Percentiles rank a stretch among this genome's conserved stretches.
Evolutionary conservation across 2,888 invertebrate genomes (phyloP).

Genomic region (Palloptera scutellata): DNA sequence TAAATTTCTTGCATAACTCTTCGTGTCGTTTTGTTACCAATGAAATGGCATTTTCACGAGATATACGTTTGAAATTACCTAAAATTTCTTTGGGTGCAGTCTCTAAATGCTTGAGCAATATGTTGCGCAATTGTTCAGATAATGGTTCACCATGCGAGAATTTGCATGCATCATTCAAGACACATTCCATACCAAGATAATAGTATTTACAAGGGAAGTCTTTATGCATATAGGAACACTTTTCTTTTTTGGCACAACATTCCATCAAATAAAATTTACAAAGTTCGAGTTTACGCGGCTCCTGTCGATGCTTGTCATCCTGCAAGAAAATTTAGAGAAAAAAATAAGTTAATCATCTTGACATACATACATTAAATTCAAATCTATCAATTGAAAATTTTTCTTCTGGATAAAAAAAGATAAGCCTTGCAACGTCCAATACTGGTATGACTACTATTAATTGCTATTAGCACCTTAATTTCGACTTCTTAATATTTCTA

Average conservation of each 20-base stretch:
- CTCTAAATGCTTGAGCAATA: slow-evolving; percentile 80
- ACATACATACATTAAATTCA: not conserved
- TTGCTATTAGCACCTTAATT: too few species aligned
- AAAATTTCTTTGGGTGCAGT: slow-evolving; percentile 90
- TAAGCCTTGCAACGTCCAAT: too few species aligned
- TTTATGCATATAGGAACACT: slow-evolving; percentile 95
- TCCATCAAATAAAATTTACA: slow-evolving; percentile 97
- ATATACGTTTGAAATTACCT: slow-evolving; percentile 86
- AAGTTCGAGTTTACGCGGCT: slow-evolving; percentile 89
- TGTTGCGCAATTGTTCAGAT: slow-evolving; percentile 77
- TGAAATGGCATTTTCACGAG: slow-evolving; percentile 75
- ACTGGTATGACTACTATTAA: too few species aligned
- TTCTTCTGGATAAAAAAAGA: too few species aligned
- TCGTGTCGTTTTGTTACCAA: slow-evolving; percentile 67
- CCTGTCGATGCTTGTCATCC: slow-evolving; percentile 86
- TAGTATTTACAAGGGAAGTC: slow-evolving; percentile 98
- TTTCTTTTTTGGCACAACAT: slow-evolving; percentile 91
- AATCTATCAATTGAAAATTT: not conserved
- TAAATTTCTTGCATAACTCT: slow-evolving; percentile 64
- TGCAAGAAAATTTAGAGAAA: slow-evolving; percentile 67
- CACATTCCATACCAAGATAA: slow-evolving; percentile 90
- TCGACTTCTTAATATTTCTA: too few species aligned
- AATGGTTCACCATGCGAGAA: slow-evolving; percentile 91
- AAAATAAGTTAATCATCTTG: slow-evolving; percentile 3
- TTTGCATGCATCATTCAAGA: slow-evolving; percentile 85